Conservation (phyloP, 2,113 vertebrate genomes). For the Cricetomys ansorgei region DNA sequence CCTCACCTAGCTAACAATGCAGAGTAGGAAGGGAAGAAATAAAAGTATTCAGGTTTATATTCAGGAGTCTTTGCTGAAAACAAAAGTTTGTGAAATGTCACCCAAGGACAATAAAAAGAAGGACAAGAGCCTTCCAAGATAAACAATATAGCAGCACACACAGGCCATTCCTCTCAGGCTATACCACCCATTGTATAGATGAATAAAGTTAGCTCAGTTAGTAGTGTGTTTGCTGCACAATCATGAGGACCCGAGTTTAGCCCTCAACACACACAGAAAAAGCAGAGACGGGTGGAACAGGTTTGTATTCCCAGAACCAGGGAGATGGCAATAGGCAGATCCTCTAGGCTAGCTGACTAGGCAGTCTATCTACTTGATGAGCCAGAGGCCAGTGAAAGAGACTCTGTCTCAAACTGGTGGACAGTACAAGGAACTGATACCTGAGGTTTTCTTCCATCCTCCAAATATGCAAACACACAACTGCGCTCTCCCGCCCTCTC, state of each 20-base stretch:
- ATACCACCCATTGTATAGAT: background rate
- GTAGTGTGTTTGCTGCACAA: background rate
- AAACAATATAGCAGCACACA: background rate
- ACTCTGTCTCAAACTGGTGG: background rate
- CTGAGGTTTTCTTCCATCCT: background rate
- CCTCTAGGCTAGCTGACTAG: background rate
- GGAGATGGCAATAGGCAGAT: no score
- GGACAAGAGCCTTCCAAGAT: background rate
- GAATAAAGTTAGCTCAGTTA: background rate
- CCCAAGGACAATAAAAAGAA: background rate
- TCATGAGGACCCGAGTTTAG: background rate
- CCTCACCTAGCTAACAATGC: background rate
- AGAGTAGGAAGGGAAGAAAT: background rate
- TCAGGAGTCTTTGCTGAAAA: background rate
- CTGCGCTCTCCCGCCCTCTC: no score
- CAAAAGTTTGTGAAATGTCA: background rate
- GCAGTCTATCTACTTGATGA: background rate
- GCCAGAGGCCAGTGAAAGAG: background rate
- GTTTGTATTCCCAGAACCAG: background rate
- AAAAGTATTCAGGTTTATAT: background rate
- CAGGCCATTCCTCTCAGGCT: background rate
- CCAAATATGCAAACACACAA: background rate
- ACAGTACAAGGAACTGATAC: background rate
- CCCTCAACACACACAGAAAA: background rate
- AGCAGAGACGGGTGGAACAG: background rate